Evolutionary conservation across 1,140 invertebrate genomes (phyloP).

Genomic region (Pseudobourletiella spinata): DNA sequence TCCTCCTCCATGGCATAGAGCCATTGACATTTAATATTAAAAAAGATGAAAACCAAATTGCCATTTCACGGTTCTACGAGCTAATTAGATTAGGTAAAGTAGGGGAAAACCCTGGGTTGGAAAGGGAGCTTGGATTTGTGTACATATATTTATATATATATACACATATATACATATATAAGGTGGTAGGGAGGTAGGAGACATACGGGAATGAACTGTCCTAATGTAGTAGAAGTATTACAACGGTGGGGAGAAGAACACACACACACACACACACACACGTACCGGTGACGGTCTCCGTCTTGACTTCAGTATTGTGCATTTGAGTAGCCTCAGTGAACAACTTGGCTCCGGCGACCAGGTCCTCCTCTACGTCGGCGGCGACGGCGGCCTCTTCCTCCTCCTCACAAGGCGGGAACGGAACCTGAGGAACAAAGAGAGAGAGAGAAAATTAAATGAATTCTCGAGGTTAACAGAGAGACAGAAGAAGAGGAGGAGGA

Average conservation of each 20-base stretch:
- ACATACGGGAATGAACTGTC: too few species aligned
- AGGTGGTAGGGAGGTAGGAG: too few species aligned
- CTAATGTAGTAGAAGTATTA: too few species aligned
- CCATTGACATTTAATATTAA: constrained; percentile 33
- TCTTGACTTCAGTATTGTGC: constrained; percentile 30
- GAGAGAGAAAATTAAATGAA: constrained; percentile 11
- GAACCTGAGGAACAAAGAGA: neutral
- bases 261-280: too few species aligned
- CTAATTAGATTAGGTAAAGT: constrained; percentile 31
- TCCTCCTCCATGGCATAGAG: constrained; percentile 1
- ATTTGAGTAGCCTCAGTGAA: constrained; percentile 6
- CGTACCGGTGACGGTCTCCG: constrained; percentile 26
- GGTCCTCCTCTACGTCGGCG: neutral
- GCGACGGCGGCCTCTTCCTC: neutral
- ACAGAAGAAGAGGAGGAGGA: neutral
- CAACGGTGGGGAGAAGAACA: too few species aligned
- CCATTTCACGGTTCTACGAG: constrained; percentile 32
- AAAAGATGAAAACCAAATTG: constrained; percentile 32
- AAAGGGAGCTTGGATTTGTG: neutral
- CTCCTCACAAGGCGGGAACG: neutral
- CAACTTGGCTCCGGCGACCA: too few species aligned
- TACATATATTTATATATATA: neutral
- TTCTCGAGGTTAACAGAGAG: neutral
- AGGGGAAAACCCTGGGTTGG: neutral
- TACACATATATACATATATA: neutral